Evolutionary conservation across 2,797 vertebrate species (phyloP), one percentile per base, ranked within the genome.

Genomic region (Paratrypauchen microcephalus): DNA sequence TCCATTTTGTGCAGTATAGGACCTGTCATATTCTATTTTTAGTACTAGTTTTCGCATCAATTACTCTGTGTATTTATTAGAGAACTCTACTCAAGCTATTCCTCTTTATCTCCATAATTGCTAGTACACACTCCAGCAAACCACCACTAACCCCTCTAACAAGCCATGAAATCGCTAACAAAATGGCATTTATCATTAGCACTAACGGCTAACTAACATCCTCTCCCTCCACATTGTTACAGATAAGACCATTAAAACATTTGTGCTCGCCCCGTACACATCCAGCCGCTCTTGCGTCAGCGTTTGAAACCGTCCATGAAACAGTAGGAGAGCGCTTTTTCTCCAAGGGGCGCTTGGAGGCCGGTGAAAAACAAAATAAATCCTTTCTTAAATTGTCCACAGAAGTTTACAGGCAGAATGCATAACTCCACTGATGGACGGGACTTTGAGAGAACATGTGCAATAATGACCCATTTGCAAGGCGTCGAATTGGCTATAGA

Each of bases 351-450:
- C 19, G n/a, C 36, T 41, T 41, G 60, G 41, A 15, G 60, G 45
- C 57, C 30, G 19, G 18, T 6, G 32, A 62, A 62, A 36, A 62
- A 62, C 60, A 62, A 62, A 45, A 62, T 62, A 23, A 15, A 62
- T 62, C 21, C 59, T 39, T 21, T 15, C 36, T 62, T 41, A 62
- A 62, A 62, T 45, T 41, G 36, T 41, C n/a, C 21, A 3, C 32
- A 6, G 36, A 36, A 4, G 24, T 62, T 32, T 11, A 36, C 57
- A 32, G 57, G 57, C 26, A 59, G 28, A 12, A 15, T 8, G 7
- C 30, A 18, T 32, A 8, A 19, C 18, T 32, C 28, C 18, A 23
- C 59, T 36, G 59, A 61, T 41, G 13, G 28, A 61, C 41, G 59
- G 59, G 59, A 36, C 39, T 21, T 23, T 5, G n/a, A 61, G 32